Evolutionary conservation across 2,797 vertebrate species (phyloP).

Genomic region (Meda fulgida): DNA sequence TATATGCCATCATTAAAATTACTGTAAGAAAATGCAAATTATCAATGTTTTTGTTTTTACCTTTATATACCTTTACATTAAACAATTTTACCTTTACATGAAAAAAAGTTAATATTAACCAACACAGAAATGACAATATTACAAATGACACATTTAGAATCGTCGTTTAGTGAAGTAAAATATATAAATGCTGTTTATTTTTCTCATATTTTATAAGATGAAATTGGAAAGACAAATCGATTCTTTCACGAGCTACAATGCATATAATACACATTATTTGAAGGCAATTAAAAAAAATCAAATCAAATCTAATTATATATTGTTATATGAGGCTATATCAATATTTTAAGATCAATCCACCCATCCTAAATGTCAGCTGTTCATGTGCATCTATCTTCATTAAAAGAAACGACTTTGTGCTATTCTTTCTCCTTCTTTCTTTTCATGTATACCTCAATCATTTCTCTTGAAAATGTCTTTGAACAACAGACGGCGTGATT

Average conservation of each 20-base stretch:
- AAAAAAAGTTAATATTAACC: no score
- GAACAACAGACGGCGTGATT: slow-evolving; percentile 41
- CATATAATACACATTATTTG: neutral
- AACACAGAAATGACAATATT: neutral
- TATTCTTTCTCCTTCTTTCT: neutral
- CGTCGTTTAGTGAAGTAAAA: neutral
- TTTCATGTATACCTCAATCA: slow-evolving; percentile 31
- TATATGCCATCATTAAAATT: no score
- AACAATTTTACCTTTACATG: no score
- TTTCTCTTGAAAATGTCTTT: slow-evolving; percentile 23
- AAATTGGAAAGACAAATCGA: neutral
- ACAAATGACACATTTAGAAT: neutral
- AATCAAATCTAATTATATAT: neutral
- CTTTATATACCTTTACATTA: no score
- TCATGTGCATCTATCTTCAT: neutral
- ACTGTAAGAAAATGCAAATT: no score
- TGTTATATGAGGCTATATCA: neutral
- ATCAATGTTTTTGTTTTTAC: no score
- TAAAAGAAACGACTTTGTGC: neutral
- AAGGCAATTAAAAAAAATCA: neutral
- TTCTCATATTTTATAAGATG: no score
- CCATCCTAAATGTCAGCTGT: neutral
- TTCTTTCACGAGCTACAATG: neutral
- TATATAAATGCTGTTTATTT: no score
- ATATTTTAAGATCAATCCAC: neutral